Percentiles rank a stretch among this genome's conserved stretches.
phyloP scores from a whole-genome alignment of 2,797 vertebrate species.

The Salarias fasciatus region DNA sequence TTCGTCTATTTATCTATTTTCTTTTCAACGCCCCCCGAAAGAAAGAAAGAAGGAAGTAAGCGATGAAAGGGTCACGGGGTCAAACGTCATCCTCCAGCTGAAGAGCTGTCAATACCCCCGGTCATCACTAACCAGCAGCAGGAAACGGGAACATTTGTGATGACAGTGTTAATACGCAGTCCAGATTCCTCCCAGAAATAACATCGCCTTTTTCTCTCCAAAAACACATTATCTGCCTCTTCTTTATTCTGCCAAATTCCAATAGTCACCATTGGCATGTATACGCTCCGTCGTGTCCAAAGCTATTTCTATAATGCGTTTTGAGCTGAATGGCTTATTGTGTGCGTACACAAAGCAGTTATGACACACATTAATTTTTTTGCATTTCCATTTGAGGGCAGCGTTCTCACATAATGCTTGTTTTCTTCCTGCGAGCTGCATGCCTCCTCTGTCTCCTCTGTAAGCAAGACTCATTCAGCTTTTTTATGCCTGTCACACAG shows the following conservation, averaged over 20 bases:
- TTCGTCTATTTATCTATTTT: conserved; percentile 81
- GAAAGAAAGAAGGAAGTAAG: conserved; percentile 46
- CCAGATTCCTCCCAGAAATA: conserved; percentile 49
- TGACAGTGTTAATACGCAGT: conserved; percentile 46
- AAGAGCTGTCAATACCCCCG: conserved; percentile 65
- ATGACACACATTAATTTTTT: conserved; percentile 65
- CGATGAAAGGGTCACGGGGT: conserved; percentile 55
- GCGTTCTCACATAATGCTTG: conserved; percentile 34
- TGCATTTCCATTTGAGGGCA: conserved; percentile 65
- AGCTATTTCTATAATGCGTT: conserved; percentile 72
- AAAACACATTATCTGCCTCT: conserved; percentile 70
- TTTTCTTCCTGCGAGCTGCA: conserved; percentile 21
- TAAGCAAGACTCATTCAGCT: conserved; percentile 50
- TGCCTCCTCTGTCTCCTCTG: conserved; percentile 2
- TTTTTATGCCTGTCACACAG: conserved; percentile 40
- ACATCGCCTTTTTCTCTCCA: conserved; percentile 52
- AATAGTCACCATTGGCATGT: conserved; percentile 70
- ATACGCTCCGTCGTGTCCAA: conserved; percentile 51
- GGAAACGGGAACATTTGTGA: conserved; percentile 29
- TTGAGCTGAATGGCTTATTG: conserved; percentile 71
- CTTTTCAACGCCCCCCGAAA: conserved; percentile 26
- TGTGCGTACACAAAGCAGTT: conserved; percentile 62
- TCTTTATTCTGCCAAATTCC: conserved; percentile 69
- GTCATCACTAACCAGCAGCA: conserved; percentile 46
- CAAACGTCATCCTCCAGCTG: conserved; percentile 63